Percentiles rank a stretch among this genome's conserved stretches.
Conservation (phyloP, 2,113 vertebrate species). For the Pedionomus torquatus region DNA sequence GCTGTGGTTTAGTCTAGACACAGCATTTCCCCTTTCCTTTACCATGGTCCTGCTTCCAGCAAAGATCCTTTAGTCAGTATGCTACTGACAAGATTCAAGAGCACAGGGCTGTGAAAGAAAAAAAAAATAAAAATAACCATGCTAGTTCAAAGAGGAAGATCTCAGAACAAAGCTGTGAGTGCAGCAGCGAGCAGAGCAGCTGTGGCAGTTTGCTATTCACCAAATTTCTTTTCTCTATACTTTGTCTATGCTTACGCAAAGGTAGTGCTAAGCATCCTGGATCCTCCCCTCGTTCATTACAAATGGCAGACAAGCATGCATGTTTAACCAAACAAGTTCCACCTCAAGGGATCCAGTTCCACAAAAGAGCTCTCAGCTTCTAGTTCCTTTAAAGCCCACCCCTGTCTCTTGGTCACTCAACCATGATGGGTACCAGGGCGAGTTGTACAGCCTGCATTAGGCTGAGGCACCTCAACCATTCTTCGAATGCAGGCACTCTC, state of each 20-base stretch:
- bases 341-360: neutral
- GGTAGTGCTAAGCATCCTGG: neutral
- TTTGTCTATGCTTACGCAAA: neutral
- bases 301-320: neutral
- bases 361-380: neutral
- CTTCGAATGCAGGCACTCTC: neutral
- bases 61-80: neutral
- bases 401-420: neutral
- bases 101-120: neutral
- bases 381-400: neutral
- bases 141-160: neutral
- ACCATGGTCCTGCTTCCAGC: neutral
- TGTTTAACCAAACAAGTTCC: neutral
- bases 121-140: neutral
- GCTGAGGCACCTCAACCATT: neutral
- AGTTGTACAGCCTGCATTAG: neutral
- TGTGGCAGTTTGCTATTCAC: neutral
- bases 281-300: neutral
- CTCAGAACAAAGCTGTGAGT: neutral
- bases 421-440: neutral
- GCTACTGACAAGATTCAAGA: neutral
- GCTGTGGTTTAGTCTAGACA: constrained; percentile 55
- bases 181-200: neutral
- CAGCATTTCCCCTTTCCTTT: constrained; percentile 12
- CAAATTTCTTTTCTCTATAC: neutral